phyloP scores from a whole-genome alignment of 2,888 invertebrate genomes.

The Drosophila peninsularis region DNA sequence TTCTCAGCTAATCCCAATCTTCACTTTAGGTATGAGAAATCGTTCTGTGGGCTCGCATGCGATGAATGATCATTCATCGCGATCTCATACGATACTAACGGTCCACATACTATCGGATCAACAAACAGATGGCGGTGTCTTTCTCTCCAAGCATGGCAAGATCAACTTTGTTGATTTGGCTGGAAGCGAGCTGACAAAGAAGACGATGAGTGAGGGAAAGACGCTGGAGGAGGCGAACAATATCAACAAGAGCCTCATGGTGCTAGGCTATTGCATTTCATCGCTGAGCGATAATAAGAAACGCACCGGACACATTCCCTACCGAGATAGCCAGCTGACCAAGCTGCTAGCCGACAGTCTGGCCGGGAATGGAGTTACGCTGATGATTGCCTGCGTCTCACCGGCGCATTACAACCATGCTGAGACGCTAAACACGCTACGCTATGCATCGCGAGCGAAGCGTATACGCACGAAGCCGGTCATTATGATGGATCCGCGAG shows the following conservation, averaged over 20 bases:
- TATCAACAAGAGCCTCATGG: constrained; percentile 97
- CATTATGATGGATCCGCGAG: constrained; percentile 97
- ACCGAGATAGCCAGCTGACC: constrained; percentile 96
- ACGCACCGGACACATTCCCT: constrained; percentile 94
- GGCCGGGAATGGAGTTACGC: constrained; percentile 96
- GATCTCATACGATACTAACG: constrained; percentile 93
- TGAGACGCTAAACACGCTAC: constrained; percentile 95
- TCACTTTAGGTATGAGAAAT: constrained; percentile 91
- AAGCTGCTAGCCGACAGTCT: constrained; percentile 96
- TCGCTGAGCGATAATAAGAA: constrained; percentile 93
- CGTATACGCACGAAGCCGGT: constrained; percentile 96
- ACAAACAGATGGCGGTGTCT: constrained; percentile 92
- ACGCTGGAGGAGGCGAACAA: constrained; percentile 97
- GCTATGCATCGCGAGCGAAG: constrained; percentile 96
- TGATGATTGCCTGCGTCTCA: constrained; percentile 98
- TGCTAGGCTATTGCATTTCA: constrained; percentile 97
- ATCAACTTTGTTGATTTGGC: constrained; percentile 98
- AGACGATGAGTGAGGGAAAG: constrained; percentile 93
- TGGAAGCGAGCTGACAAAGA: constrained; percentile 98
- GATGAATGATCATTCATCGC: constrained; percentile 96
- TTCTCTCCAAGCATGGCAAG: constrained; percentile 96
- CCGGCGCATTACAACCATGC: constrained; percentile 93
- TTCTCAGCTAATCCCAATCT: not conserved
- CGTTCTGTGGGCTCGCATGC: constrained; percentile 95
- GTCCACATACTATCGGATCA: constrained; percentile 95